phyloP scores from a whole-genome alignment of 2,797 vertebrate species.

The Hafferia zeledoni region DNA sequence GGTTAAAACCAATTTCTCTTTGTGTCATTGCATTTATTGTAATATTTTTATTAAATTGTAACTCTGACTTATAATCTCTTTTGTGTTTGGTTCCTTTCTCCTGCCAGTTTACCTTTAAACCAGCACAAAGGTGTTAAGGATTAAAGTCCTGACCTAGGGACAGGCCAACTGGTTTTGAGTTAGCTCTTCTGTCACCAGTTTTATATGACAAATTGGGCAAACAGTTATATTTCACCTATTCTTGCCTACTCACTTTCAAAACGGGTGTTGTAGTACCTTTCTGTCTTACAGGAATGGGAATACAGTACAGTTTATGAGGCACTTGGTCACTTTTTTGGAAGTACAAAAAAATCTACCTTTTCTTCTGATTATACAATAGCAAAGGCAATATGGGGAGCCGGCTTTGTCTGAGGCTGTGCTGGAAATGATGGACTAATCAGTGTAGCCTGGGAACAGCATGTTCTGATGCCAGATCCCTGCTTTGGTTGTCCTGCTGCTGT shows the following conservation, averaged over 20 bases:
- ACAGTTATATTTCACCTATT: background rate
- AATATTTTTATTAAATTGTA: no score
- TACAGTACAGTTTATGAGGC: background rate
- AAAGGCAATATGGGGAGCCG: background rate
- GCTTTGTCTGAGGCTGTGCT: background rate
- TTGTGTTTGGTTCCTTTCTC: no score
- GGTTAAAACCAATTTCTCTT: no score
- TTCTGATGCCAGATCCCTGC: background rate
- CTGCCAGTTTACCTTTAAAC: no score
- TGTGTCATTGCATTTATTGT: no score
- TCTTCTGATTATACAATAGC: background rate
- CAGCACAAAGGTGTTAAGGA: background rate
- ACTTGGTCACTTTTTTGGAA: background rate
- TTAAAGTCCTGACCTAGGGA: background rate
- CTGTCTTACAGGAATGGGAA: background rate
- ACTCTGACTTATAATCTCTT: no score
- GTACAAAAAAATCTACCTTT: background rate
- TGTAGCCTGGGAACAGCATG: background rate
- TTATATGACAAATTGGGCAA: background rate
- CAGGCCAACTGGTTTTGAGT: background rate
- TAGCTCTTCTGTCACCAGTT: background rate
- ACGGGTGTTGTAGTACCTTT: fast-evolving
- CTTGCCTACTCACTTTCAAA: background rate
- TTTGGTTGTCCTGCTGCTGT: background rate
- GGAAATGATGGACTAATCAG: background rate